phyloP scores from a whole-genome alignment of 2,797 vertebrate genomes.

The Falco naumanni region DNA sequence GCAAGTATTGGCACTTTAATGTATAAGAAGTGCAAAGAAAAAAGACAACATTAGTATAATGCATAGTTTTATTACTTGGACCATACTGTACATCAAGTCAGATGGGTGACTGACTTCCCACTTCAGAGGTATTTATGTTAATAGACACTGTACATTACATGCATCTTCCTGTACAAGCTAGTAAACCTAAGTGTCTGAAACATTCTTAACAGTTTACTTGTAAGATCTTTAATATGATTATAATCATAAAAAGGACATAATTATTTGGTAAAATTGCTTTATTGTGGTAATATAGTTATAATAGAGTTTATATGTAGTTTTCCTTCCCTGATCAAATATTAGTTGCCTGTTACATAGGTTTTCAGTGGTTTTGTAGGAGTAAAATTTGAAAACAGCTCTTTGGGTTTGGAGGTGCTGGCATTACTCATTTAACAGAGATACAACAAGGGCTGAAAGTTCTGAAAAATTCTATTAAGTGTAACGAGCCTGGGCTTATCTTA shows the following conservation, averaged over 20 bases:
- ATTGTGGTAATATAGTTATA: background rate
- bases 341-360: background rate
- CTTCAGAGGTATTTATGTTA: background rate
- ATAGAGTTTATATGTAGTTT: background rate
- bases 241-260: background rate
- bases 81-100: background rate
- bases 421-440: background rate
- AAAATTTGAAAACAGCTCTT: background rate
- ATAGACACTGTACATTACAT: background rate
- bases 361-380: background rate
- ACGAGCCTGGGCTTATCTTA: background rate
- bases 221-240: background rate
- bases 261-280: background rate
- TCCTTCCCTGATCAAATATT: rapidly evolving
- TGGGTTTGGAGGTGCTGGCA: background rate
- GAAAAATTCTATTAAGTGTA: background rate
- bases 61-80: background rate
- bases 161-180: background rate
- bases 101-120: background rate
- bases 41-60: background rate
- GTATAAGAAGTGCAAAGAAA: background rate
- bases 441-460: background rate
- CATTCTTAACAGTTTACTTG: background rate
- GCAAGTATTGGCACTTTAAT: background rate
- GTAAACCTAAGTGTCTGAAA: background rate